Conservation (phyloP, 2,797 vertebrate species). For the Hoplostethus mediterraneus region DNA sequence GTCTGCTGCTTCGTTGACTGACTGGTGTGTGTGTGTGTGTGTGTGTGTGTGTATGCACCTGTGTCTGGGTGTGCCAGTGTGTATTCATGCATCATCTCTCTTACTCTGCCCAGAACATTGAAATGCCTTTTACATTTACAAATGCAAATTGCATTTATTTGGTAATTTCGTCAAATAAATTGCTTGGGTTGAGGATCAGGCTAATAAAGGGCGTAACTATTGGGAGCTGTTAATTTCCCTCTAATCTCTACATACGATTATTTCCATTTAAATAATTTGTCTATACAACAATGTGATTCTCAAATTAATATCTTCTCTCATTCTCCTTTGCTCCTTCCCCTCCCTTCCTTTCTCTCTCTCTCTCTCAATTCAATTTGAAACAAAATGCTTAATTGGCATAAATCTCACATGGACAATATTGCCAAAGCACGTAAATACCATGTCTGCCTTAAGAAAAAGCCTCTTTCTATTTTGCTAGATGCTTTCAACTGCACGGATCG, state of each 20-base stretch:
- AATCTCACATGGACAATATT: no score
- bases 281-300: neutral
- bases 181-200: no score
- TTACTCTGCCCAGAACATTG: constrained; percentile 2
- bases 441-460: no score
- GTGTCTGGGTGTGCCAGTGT: neutral
- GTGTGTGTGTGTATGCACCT: neutral
- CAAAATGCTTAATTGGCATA: no score
- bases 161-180: neutral
- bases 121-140: neutral
- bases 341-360: no score
- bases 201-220: neutral
- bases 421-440: no score
- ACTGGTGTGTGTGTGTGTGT: neutral
- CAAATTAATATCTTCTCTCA: no score
- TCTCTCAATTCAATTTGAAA: no score
- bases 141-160: neutral
- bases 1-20: constrained; percentile 18
- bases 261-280: neutral
- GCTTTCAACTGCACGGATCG: no score
- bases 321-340: no score
- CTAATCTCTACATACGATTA: neutral
- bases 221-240: neutral
- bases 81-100: constrained; percentile 1
- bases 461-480: no score